A percentile compares a stretch with the other conserved stretches of the same genome.
Evolutionary conservation across 2,113 vertebrate species (phyloP).

Genomic region (Procapra przewalskii): DNA sequence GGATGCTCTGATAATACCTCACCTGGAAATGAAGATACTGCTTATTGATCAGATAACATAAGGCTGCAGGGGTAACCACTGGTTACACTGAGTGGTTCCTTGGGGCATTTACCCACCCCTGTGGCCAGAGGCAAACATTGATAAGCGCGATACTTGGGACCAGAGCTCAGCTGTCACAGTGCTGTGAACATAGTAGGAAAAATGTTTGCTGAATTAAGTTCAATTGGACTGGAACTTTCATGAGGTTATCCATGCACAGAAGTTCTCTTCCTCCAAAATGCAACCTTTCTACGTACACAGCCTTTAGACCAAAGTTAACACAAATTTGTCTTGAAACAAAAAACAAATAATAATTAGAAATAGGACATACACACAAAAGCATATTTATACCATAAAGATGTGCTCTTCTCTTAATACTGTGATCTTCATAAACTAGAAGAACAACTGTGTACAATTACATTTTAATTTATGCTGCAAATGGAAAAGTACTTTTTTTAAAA

Average conservation of each 20-base stretch:
- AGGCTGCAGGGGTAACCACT: background rate
- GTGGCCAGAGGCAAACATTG: background rate
- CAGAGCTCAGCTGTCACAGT: background rate
- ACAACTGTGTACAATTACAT: background rate
- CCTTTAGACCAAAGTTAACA: background rate
- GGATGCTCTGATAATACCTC: background rate
- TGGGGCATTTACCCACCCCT: background rate
- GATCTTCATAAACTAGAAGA: background rate
- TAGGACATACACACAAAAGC: background rate
- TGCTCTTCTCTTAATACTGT: background rate
- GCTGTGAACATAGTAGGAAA: background rate
- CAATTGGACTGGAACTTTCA: background rate
- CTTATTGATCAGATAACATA: background rate
- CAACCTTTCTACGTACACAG: background rate
- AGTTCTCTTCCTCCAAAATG: background rate
- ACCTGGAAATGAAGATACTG: background rate
- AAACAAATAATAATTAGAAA: background rate
- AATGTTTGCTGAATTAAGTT: background rate
- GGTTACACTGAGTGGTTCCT: background rate
- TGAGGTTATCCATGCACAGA: background rate
- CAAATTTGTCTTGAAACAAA: background rate
- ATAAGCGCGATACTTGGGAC: background rate
- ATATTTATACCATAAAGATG: background rate
- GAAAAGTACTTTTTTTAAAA: constrained; percentile 34
- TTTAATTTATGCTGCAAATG: constrained; percentile 57